Base-by-base conservation (phyloP, 2,113 vertebrate genomes). In the Aix galericulata region DNA sequence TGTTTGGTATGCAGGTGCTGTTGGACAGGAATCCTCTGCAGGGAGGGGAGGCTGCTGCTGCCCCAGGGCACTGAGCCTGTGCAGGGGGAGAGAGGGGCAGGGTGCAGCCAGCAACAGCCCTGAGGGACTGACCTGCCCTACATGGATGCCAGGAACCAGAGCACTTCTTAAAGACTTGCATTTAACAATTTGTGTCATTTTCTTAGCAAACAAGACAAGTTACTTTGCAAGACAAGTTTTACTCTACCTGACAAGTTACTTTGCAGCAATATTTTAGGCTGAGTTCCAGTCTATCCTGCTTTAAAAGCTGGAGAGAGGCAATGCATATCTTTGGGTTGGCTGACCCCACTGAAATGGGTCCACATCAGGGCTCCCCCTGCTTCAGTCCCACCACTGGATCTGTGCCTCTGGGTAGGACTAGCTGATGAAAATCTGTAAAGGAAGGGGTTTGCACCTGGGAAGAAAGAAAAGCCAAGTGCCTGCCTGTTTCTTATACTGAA, bases 11-110 rank as follows among this genome's bases (percentile, higher is more conserved):
- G 16, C 17, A 9, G 11, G 20, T 34, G 63, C 48, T 89, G 26
- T 25, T 53, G 13, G 67, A 50, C 8, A 21, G 68, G n/a, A 36
- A 52, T 52, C 32, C 17, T 26, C 17, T 52, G 17, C 25, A 36
- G 25, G 23, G 36, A 82, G 8, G 9, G 26, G 31, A 63, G 23
- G 9, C 11, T 32, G n/a, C 12, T 56, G 56, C 44, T 88, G 69
- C 34, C 14, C 0, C 0, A 77, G 34, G 44, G 59, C 60, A 46
- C 26, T 25, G 42, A 64, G 21, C 42, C 48, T 7, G 27, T 44
- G 58, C 48, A 52, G 53, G 13, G 38, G 71, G 25, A 46, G 18
- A 52, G n/a, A 42, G 32, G 42, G 44, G 22, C 34, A 77, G 13
- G 32, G 15, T 21, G 50, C 58, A 8, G n/a, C 48, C 68, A 23